Percentiles rank a stretch among this genome's conserved stretches.
These are phyloP conservation scores for Drosophila quinaria DNA, from an alignment of 2,888 invertebrate species.

Conservation along the genomic window DNA sequence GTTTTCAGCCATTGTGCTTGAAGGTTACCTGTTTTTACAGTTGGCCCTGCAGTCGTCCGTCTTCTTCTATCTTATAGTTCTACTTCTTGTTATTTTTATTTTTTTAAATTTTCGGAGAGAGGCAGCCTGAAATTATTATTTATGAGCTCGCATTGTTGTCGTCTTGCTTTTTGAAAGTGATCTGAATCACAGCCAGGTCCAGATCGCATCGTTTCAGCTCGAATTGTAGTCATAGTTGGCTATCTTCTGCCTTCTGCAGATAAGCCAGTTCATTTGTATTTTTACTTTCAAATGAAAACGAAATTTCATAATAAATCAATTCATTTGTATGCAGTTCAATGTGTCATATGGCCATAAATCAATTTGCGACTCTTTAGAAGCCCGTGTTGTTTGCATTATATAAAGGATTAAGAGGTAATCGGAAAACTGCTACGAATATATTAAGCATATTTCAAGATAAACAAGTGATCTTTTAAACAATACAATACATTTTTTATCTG, in stretches of 20 bases:
- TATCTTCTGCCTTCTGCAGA: conserved; percentile 39
- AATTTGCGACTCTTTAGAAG: conserved; percentile 49
- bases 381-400: conserved; percentile 41
- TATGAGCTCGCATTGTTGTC: conserved; percentile 81
- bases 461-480: neutral
- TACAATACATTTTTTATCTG: neutral
- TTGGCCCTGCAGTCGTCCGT: conserved; percentile 43
- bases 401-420: conserved; percentile 53
- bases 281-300: conserved; percentile 74
- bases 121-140: conserved; percentile 74
- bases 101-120: conserved; percentile 48
- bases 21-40: conserved; percentile 81
- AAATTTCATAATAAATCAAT: conserved; percentile 73
- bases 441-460: neutral
- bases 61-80: conserved; percentile 24
- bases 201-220: conserved; percentile 30
- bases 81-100: conserved; percentile 44
- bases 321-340: conserved; percentile 68
- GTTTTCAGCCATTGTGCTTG: conserved; percentile 47
- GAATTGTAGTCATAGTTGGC: conserved; percentile 32
- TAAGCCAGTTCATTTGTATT: conserved; percentile 55
- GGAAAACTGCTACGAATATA: conserved; percentile 14
- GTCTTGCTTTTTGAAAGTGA: conserved; percentile 64
- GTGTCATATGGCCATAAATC: conserved; percentile 66
- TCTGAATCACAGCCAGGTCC: conserved; percentile 59